phyloP scores from a whole-genome alignment of 2,888 invertebrate species.

The Caenorhabditis plicata region DNA sequence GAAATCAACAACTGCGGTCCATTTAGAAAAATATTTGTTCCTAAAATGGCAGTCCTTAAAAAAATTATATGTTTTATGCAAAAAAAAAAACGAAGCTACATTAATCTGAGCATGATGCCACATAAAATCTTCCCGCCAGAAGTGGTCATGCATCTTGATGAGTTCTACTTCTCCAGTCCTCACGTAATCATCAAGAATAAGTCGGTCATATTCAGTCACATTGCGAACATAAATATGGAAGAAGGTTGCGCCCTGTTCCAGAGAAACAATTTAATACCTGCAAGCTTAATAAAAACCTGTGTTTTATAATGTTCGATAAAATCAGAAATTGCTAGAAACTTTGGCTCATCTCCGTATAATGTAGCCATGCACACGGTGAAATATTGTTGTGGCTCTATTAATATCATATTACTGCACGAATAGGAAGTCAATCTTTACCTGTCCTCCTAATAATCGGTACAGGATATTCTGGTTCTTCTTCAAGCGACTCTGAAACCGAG shows the following conservation, averaged over 20 bases:
- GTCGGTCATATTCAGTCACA: constrained; percentile 4
- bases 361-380: constrained; percentile 16
- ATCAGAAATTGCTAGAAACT: constrained; percentile 14
- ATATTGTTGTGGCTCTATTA: constrained; percentile 14
- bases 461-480: constrained; percentile 7
- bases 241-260: constrained; percentile 25
- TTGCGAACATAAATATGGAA: constrained; percentile 21
- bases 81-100: too few species aligned
- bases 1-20: constrained; percentile 11
- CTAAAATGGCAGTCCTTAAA: constrained; percentile 17
- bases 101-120: constrained; percentile 4
- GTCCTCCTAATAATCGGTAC: constrained; percentile 6
- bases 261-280: too few species aligned
- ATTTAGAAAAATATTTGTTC: constrained; percentile 9
- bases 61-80: too few species aligned
- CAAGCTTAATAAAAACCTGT: too few species aligned
- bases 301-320: constrained; percentile 28
- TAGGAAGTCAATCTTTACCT: not conserved
- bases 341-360: constrained; percentile 7
- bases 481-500: not conserved
- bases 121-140: constrained; percentile 17
- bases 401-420: too few species aligned
- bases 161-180: constrained; percentile 24
- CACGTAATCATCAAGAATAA: constrained; percentile 20
- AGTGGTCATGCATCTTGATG: constrained; percentile 25